Conservation (phyloP, 2,113 vertebrate species). For the Tinamus guttatus region DNA sequence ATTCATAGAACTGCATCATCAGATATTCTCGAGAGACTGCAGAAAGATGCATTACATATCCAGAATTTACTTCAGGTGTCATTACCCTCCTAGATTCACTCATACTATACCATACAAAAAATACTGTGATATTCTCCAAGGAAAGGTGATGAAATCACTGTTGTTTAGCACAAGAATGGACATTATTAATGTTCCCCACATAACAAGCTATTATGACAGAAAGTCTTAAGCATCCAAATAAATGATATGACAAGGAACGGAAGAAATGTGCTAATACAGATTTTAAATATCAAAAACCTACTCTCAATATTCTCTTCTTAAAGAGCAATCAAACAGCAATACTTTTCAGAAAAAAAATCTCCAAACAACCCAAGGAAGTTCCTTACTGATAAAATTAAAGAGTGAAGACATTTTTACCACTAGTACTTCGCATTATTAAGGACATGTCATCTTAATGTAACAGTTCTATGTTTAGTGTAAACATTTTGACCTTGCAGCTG, state of each 20-base stretch:
- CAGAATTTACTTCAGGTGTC: not conserved
- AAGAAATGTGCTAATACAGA: conserved; percentile 2
- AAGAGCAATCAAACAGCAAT: not conserved
- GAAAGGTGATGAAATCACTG: not conserved
- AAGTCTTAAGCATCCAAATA: conserved; percentile 17
- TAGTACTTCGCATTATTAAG: not conserved
- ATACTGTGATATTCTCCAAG: not conserved
- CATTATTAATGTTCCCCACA: not conserved
- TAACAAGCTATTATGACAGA: not conserved
- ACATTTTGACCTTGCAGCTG: not conserved
- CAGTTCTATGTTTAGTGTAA: not conserved
- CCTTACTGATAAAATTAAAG: not conserved
- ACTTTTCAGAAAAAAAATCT: not conserved
- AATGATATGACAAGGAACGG: not conserved
- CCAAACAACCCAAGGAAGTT: not conserved
- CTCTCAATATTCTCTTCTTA: not conserved
- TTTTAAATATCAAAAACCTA: not conserved
- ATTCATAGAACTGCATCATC: not conserved
- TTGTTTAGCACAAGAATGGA: not conserved
- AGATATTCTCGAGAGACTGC: conserved; percentile 4
- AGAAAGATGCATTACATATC: not conserved
- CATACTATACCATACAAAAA: not conserved
- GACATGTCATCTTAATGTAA: not conserved
- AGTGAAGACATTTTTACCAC: not conserved
- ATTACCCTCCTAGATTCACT: not conserved